Base-by-base conservation (phyloP, 2,888 invertebrate species). In the Protophormia terraenovae region DNA sequence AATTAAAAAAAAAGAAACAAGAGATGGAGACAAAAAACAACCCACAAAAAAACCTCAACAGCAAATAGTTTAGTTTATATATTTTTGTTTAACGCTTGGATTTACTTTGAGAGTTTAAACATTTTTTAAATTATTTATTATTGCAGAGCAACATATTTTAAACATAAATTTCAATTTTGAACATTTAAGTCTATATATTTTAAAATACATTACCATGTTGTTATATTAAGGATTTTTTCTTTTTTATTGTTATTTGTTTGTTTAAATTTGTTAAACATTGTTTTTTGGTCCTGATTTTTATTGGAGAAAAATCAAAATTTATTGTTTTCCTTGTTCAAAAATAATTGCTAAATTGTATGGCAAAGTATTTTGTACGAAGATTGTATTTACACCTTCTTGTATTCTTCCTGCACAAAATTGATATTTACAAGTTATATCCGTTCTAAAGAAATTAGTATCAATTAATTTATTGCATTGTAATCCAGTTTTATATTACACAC, bases 381-480 rank as follows among this genome's bases (percentile, higher is more conserved):
- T 8, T 8, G 2, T 19, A 19, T 47, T 19, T 19, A 47, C 19
- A 14, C 12, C 6, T 14, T 24, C 14, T 53, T 53, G 24, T 6
- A 4, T 53, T 53, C 53, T 24, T 22, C 53, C 14, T 41, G 16
- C 47, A 47, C 19, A 19, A 8, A 62, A 62, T 62, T 62, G 41
- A 41, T 41, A 24, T 64, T 64, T 41, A 64, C 24, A 24, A 24
- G 8, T 41, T 64, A 35, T 14, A 38, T 22, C 24, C 38, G 62
- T 22, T 62, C 6, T 22, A 62, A 6, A 38, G 62, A 35, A 22
- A 38, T 38, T 38, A 22, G 38, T 1, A 22, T 38, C 12, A 62
- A 62, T 38, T 62, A 62, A 62, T 62, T 62, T 38, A 62, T 62
- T 62, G 38, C 62, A 22, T 38, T 62, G 14, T 22, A 22, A 38